phyloP scores from a whole-genome alignment of 2,797 vertebrate genomes.

The Podarcis siculus region DNA sequence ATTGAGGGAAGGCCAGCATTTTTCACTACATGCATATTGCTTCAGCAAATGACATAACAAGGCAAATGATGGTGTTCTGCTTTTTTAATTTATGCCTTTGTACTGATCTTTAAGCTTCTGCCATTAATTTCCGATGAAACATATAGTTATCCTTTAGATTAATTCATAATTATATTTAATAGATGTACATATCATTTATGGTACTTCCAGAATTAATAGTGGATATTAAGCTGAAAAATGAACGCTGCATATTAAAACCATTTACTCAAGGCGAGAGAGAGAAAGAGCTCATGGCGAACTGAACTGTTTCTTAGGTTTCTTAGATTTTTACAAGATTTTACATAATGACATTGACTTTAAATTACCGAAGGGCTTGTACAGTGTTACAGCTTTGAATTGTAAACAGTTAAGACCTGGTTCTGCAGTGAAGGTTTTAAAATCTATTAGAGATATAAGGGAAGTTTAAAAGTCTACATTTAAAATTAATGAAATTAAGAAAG shows the following conservation, averaged over 20 bases:
- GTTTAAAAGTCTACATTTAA: slow-evolving; percentile 9
- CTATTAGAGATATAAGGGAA: neutral
- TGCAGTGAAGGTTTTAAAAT: slow-evolving; percentile 15
- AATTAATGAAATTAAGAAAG: slow-evolving; percentile 28
- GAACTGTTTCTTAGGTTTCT: slow-evolving; percentile 8
- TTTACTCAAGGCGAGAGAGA: neutral
- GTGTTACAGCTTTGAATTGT: slow-evolving; percentile 2
- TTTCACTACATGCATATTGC: neutral
- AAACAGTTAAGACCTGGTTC: slow-evolving; percentile 8
- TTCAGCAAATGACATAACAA: slow-evolving; percentile 19
- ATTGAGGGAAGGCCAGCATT: neutral
- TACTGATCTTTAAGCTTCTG: slow-evolving; percentile 4
- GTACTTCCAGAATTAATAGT: slow-evolving; percentile 19
- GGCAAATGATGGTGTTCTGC: neutral
- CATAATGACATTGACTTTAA: neutral
- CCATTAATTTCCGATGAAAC: slow-evolving; percentile 24
- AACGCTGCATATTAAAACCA: slow-evolving; percentile 7
- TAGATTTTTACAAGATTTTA: slow-evolving; percentile 24
- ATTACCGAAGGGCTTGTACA: neutral
- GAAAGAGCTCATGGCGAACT: neutral
- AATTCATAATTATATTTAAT: slow-evolving; percentile 38
- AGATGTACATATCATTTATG: slow-evolving; percentile 22
- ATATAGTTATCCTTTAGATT: slow-evolving; percentile 22
- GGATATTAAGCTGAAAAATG: slow-evolving; percentile 36
- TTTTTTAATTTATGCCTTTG: slow-evolving; percentile 11